A percentile compares a stretch with the other conserved stretches of the same genome.
phyloP scores from a whole-genome alignment of 2,888 invertebrate genomes.

The Drosophila borealis region DNA sequence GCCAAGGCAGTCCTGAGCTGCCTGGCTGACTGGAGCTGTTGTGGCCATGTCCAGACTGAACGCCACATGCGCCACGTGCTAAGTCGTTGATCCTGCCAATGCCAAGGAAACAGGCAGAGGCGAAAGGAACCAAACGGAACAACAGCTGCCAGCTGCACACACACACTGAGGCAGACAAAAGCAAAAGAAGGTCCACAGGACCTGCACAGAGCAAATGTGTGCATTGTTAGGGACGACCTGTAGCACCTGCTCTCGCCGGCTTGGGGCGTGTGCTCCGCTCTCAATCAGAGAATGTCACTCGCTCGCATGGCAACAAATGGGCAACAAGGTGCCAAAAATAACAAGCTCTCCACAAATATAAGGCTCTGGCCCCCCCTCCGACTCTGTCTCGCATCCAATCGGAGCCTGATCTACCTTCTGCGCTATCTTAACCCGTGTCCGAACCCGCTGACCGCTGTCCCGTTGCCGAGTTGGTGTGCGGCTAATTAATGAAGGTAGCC shows the following conservation, averaged over 20 bases:
- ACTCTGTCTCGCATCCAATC: too few relatives aligned
- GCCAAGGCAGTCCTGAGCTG: slow-evolving; percentile 45
- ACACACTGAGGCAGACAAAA: slow-evolving; percentile 6
- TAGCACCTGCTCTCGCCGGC: slow-evolving; percentile 56
- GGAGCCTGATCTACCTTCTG: neutral
- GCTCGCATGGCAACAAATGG: slow-evolving; percentile 51
- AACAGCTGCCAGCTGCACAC: slow-evolving; percentile 58
- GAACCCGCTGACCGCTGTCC: neutral
- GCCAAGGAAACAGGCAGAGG: slow-evolving; percentile 42
- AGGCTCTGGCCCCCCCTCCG: neutral
- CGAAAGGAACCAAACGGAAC: slow-evolving; percentile 16
- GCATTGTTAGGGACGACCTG: neutral
- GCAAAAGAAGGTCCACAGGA: slow-evolving; percentile 25
- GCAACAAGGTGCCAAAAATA: slow-evolving; percentile 62
- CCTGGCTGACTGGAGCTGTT: slow-evolving; percentile 29
- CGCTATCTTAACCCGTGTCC: slow-evolving; percentile 5
- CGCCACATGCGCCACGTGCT: slow-evolving; percentile 78
- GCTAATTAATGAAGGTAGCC: slow-evolving; percentile 78
- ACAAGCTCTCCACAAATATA: slow-evolving; percentile 9
- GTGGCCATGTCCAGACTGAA: slow-evolving; percentile 23
- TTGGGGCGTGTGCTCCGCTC: slow-evolving; percentile 51
- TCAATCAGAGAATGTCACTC: slow-evolving; percentile 76
- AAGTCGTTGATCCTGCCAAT: slow-evolving; percentile 77
- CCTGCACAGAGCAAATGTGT: slow-evolving; percentile 20
- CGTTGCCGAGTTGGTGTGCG: slow-evolving; percentile 44